Evolutionary conservation across 2,113 vertebrate genomes (phyloP), one percentile per base, ranked within the genome.

Genomic region (Zapornia atra): DNA sequence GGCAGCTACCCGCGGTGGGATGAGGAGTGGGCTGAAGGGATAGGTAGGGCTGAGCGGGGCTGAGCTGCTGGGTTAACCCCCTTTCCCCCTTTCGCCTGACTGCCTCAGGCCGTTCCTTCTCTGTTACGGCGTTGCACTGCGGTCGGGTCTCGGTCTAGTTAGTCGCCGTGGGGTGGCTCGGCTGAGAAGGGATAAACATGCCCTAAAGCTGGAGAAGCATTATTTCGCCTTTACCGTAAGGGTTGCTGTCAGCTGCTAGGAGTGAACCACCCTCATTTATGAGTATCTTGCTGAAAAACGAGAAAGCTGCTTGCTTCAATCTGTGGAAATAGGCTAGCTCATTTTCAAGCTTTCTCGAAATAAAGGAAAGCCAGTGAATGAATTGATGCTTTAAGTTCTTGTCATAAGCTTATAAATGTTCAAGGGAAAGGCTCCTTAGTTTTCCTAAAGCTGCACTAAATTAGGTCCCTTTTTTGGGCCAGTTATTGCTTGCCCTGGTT

Each of bases 1-100:
- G 3, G n/a, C 11, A 1, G 7, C 8, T 11, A 1, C 0, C 2
- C 0, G 6, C 0, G 0, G 7, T 0, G 19, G 10, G 15, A 11
- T 2, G 17, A 46, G 50, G 40, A 65, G 15, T 1, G 15, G 11
- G 20, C 1, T 0, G 6, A 5, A 12, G 6, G 3, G 26, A 24
- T 13, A 24, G 48, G 50, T 51, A 5, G 53, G 2, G 5, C 5
- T 0, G 8, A 8, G 51, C 1, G 2, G 22, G 16, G 14, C 15
- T 1, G 73, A 24, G 15, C 6, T 2, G 24, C 5, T 10, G n/a
- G n/a, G n/a, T n/a, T n/a, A n/a, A n/a, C 6, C 5, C 10, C 11
- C 16, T 17, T 16, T 17, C 42, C 26, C 4, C 14, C 3, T 28
- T 46, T 46, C 17, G 44, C 44, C 44, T 46, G 44, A 46, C 44